Conservation (phyloP, 2,888 invertebrate species). For the Arenicola marina region DNA sequence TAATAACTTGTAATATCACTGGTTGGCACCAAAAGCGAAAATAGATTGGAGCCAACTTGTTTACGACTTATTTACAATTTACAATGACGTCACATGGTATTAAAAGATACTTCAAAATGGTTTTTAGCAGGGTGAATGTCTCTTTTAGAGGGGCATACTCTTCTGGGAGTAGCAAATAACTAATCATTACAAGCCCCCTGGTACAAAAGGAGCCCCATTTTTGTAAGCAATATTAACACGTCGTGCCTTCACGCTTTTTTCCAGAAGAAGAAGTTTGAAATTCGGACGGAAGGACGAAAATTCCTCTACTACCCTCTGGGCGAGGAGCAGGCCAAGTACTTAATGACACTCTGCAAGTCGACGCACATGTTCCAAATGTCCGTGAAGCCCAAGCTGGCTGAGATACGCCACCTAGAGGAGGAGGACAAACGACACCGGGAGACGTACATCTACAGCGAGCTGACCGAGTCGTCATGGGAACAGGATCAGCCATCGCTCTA, state of each 20-base stretch:
- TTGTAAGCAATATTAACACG: not conserved
- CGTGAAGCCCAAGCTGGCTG: slow-evolving; percentile 78
- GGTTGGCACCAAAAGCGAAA: too few species aligned
- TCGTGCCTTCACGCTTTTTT: slow-evolving; percentile 29
- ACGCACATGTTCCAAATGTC: slow-evolving; percentile 95
- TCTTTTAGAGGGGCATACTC: too few species aligned
- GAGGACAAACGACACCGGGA: slow-evolving; percentile 74
- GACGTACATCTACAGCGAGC: slow-evolving; percentile 72
- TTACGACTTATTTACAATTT: too few species aligned
- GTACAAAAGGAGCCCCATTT: not conserved
- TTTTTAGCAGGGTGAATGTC: too few species aligned
- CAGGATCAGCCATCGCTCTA: not conserved
- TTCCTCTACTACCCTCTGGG: slow-evolving; percentile 87
- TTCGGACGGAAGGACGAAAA: slow-evolving; percentile 71
- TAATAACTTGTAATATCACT: too few species aligned
- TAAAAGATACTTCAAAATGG: too few species aligned
- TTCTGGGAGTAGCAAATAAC: too few species aligned
- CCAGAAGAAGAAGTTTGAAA: slow-evolving; percentile 92
- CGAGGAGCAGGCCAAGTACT: slow-evolving; percentile 91
- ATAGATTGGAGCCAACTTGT: too few species aligned
- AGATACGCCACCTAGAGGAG: slow-evolving; percentile 81
- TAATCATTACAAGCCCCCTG: too few species aligned
- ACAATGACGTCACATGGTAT: too few species aligned
- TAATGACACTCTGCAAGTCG: slow-evolving; percentile 84
- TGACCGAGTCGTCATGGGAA: slow-evolving; percentile 40